phyloP scores from a whole-genome alignment of 2,797 vertebrate species.

The Siniperca scherzeri region DNA sequence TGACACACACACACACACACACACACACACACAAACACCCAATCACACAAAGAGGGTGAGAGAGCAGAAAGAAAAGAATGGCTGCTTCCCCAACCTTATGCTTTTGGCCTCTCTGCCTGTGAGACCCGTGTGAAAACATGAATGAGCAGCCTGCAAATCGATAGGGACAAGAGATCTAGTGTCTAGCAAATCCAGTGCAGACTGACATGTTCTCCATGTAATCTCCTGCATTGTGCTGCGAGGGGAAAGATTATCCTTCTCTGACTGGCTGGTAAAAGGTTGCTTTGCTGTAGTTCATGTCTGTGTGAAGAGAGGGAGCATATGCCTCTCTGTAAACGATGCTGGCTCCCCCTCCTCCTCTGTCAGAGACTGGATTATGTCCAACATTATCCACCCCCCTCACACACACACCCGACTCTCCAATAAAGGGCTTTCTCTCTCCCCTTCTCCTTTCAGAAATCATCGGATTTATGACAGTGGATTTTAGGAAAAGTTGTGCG shows the following conservation, averaged over 20 bases:
- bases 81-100: conserved; percentile 72
- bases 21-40: conserved; percentile 42
- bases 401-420: conserved; percentile 64
- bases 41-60: conserved; percentile 61
- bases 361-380: conserved; percentile 86
- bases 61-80: conserved; percentile 67
- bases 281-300: conserved; percentile 79
- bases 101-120: conserved; percentile 70
- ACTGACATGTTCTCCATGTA: conserved; percentile 87
- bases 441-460: conserved; percentile 78
- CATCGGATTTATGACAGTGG: conserved; percentile 84
- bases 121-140: conserved; percentile 84
- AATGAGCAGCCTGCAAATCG: conserved; percentile 87
- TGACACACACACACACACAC: conserved; percentile 23
- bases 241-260: conserved; percentile 87
- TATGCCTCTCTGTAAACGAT: conserved; percentile 78
- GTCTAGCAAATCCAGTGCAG: conserved; percentile 86
- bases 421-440: conserved; percentile 83
- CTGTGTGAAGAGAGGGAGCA: conserved; percentile 77
- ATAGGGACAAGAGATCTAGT: conserved; percentile 87
- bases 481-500: conserved; percentile 76
- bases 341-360: conserved; percentile 78
- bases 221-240: conserved; percentile 87
- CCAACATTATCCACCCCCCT: conserved; percentile 77
- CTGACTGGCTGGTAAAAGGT: conserved; percentile 86